Evolutionary conservation across 2,113 vertebrate species (phyloP), one percentile per base, ranked within the genome.

Genomic region (Eudyptes chrysolophus): DNA sequence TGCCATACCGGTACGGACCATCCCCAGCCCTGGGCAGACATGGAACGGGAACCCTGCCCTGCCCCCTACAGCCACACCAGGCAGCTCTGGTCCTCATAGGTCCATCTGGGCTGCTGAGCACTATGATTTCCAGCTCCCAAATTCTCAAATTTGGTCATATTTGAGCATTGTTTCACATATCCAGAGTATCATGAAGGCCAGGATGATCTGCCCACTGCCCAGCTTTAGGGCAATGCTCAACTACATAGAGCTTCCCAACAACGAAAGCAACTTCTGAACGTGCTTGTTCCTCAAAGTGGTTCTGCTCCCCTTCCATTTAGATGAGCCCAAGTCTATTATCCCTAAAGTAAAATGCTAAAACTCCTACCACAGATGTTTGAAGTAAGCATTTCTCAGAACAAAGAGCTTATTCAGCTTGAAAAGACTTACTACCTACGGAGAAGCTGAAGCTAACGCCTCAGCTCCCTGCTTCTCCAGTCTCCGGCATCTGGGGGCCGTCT

Each of bases 331-430:
- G 29, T 62, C 51, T 75, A 36, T 60, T 52, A 74, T 87, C 57
- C 77, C 72, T 38, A 8, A 94, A 90, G 76, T 8, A 79, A 92
- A 94, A 64, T 0, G 3, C 70, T 78, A 64, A 55, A 88, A 87
- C 86, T 95, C 72, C 32, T 76, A 24, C 86, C 0, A 0, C 89
- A 95, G 92, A 84, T 94, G 92, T 94, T 94, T 84, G 79, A 94
- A 94, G 74, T 78, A 76, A 69, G 84, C 79, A 54, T 69, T 95
- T 94, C 65, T 69, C 69, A 82, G 89, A 97, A 97, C 96, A 97
- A 97, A 97, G 97, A 96, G 93, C 65, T 94, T 94, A 94, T 72
- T 94, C 89, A 96, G 83, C 93, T 97, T 74, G 90, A 93, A 89
- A 78, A 55, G 57, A 15, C 38, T 69, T 52, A 18, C 10, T 94